Conservation (phyloP, 2,888 invertebrate genomes). For the Ophion costatus region DNA sequence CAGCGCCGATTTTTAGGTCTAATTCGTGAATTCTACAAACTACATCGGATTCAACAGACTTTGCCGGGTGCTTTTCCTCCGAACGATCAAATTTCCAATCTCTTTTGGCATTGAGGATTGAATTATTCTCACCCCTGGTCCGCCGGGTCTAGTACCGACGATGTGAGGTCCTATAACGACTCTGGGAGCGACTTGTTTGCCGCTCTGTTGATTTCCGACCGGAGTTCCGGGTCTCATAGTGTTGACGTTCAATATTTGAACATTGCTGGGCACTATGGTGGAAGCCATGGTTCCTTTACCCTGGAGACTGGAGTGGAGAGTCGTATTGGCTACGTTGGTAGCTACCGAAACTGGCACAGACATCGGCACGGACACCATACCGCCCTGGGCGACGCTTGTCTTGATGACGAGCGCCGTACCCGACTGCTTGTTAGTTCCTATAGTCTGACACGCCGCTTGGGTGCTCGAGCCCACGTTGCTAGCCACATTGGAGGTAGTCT, state of each 20-base stretch:
- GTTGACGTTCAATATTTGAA: conserved; percentile 92
- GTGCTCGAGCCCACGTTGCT: conserved; percentile 68
- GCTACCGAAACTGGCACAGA: conserved; percentile 80
- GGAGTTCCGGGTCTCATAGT: conserved; percentile 89
- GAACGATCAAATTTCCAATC: no score
- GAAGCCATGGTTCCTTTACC: conserved; percentile 84
- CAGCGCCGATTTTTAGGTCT: no score
- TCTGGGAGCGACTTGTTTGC: conserved; percentile 88
- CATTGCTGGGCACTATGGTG: conserved; percentile 88
- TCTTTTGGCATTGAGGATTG: no score
- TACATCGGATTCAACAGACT: no score
- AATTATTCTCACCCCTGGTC: conserved; percentile 87
- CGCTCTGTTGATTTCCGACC: conserved; percentile 88
- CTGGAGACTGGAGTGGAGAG: conserved; percentile 77
- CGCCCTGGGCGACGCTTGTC: conserved; percentile 80
- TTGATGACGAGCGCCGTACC: conserved; percentile 83
- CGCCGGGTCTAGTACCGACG: conserved; percentile 91
- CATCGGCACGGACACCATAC: conserved; percentile 83
- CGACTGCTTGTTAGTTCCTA: conserved; percentile 79
- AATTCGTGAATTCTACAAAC: no score
- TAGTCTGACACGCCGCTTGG: conserved; percentile 73
- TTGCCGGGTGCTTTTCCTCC: no score
- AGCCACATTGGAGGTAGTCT: conserved; percentile 84
- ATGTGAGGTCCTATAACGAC: conserved; percentile 94
- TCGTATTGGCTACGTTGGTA: conserved; percentile 74